phyloP scores from a whole-genome alignment of 2,888 invertebrate genomes.

The Coelogynopora nodosa region DNA sequence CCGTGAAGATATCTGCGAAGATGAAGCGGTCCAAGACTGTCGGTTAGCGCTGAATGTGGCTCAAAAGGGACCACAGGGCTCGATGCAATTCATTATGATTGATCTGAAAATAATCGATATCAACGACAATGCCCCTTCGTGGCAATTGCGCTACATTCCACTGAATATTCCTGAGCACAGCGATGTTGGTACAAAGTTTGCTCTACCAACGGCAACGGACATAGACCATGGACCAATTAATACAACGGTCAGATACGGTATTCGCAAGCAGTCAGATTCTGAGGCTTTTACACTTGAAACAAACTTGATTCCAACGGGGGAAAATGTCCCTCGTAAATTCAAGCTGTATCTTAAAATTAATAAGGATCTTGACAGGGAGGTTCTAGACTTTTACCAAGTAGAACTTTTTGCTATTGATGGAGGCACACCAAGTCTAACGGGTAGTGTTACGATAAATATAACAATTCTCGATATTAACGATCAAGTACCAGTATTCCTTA shows the following conservation, averaged over 20 bases:
- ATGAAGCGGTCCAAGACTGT: background rate
- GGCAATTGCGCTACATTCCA: background rate
- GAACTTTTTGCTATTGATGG: slow-evolving; percentile 37
- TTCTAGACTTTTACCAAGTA: slow-evolving; percentile 29
- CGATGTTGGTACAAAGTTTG: slow-evolving; percentile 24
- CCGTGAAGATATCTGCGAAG: slow-evolving; percentile 41
- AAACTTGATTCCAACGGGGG: background rate
- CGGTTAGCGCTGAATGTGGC: background rate
- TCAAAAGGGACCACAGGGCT: slow-evolving; percentile 14
- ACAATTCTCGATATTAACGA: slow-evolving; percentile 42
- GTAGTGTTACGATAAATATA: slow-evolving; percentile 39
- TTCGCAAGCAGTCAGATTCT: background rate
- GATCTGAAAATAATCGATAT: slow-evolving; percentile 40
- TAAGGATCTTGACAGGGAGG: slow-evolving; percentile 40
- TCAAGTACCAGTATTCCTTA: slow-evolving; percentile 40
- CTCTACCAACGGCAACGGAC: slow-evolving; percentile 35
- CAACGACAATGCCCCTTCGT: slow-evolving; percentile 40
- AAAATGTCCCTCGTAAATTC: slow-evolving; percentile 29
- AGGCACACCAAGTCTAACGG: slow-evolving; percentile 30
- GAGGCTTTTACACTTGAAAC: slow-evolving; percentile 29
- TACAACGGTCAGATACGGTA: slow-evolving; percentile 27
- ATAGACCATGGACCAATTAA: slow-evolving; percentile 40
- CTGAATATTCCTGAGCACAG: slow-evolving; percentile 40
- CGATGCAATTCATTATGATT: slow-evolving; percentile 27
- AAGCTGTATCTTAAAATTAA: slow-evolving; percentile 29